Base-by-base conservation (phyloP, 2,888 invertebrate genomes). In the Chrysolina oricalcia region DNA sequence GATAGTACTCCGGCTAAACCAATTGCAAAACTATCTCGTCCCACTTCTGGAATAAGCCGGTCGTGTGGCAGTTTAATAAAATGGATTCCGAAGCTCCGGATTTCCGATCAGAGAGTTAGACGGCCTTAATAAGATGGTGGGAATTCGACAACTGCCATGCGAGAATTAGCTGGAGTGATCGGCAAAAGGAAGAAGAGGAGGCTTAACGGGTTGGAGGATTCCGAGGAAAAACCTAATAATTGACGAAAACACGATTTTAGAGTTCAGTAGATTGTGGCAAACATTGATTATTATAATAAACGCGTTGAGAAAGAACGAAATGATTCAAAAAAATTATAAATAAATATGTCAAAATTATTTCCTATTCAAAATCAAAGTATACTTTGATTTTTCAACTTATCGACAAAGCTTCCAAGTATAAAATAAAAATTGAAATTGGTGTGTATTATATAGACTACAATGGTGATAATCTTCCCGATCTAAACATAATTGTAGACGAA, bases 1-100 rank as follows among this genome's bases (percentile, higher is more conserved):
- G 43, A 10, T 43, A 43, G 13, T 15, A 53, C 35, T 59, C 27
- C 35, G n/a, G 35, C 27, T 59, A 59, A 59, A 59, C 59, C 59
- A 59, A 59, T 59, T 59, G 59, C 59, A 27, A 17, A 59, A 59
- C 59, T 67, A 53, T 68, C 27, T 27, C 5, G 5, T 27, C 67
- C 67, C 35, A 68, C 50, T 68, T 35, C 56, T 68, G 56, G 56
- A 53, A 53, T 17, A 17, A 11, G 41, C 66, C 19, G 50, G 19
- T 53, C 56, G 68, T 53, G 68, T 35, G 53, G 17, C n/a, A 65
- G 70, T 73, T 70, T 56, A 73, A 70, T 70, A 70, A 69, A 73
- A 73, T 65, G 65, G 48, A 73, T 73, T 70, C 73, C 73, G 27
- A 56, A 27, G 65, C 64, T 67, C 74, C 67, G 21, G 63, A 69